Conservation (phyloP, 2,797 vertebrate species). For the Brotogeris chrysoptera region DNA sequence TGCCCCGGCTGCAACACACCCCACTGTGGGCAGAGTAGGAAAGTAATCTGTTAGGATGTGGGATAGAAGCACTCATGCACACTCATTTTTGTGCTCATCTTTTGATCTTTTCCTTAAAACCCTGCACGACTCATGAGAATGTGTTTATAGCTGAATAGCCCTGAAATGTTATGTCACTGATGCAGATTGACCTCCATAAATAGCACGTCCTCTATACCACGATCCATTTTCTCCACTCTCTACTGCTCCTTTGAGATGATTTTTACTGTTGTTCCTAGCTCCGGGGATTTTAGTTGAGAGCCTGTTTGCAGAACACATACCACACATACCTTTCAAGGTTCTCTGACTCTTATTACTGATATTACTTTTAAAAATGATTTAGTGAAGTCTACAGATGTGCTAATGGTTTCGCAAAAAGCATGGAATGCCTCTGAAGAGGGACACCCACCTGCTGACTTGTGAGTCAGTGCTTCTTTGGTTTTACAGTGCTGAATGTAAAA, state of each 20-base stretch:
- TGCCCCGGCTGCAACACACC: not conserved
- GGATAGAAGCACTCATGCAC: not conserved
- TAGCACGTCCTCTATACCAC: conserved; percentile 33
- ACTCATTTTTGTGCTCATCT: not conserved
- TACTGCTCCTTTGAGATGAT: conserved; percentile 55
- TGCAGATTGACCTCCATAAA: conserved; percentile 61
- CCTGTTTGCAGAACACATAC: conserved; percentile 45
- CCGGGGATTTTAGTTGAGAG: conserved; percentile 35
- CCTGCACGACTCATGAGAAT: not conserved
- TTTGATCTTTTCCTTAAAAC: conserved; percentile 47
- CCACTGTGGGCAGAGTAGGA: not conserved
- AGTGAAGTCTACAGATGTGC: conserved; percentile 57
- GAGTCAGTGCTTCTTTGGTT: conserved; percentile 39
- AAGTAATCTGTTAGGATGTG: conserved; percentile 2
- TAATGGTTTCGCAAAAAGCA: conserved; percentile 45
- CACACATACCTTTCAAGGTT: conserved; percentile 53
- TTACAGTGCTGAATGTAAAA: conserved; percentile 46
- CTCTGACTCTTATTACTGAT: conserved; percentile 37
- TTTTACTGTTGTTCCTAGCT: conserved; percentile 50
- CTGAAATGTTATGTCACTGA: conserved; percentile 31
- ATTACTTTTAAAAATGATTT: conserved; percentile 65
- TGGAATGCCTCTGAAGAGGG: conserved; percentile 22
- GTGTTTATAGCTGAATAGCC: conserved; percentile 30
- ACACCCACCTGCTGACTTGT: conserved; percentile 25
- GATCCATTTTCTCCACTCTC: conserved; percentile 44